Evolutionary conservation across 2,797 vertebrate genomes (phyloP).

Genomic region (Prunella strophiata): DNA sequence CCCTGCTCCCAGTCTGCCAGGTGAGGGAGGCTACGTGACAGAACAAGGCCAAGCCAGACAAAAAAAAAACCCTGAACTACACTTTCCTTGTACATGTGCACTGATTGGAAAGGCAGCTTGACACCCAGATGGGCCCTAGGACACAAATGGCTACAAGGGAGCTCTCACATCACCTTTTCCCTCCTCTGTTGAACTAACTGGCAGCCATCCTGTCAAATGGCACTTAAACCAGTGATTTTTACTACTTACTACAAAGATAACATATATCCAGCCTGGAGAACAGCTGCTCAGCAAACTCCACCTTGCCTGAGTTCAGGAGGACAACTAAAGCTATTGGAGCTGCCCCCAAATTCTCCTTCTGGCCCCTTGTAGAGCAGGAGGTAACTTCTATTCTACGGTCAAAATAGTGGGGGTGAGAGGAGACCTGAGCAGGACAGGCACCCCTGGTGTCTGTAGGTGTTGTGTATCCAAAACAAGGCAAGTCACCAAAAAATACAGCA

Average conservation of each 20-base stretch:
- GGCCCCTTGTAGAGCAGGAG: background rate
- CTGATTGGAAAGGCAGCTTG: background rate
- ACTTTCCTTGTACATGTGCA: background rate
- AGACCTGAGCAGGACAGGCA: background rate
- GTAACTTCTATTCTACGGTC: background rate
- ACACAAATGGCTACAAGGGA: constrained; percentile 7
- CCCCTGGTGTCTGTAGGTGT: fast-evolving
- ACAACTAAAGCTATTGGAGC: background rate
- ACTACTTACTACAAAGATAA: background rate
- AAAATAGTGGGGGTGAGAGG: background rate
- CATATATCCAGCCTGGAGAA: background rate
- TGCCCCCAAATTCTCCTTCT: background rate
- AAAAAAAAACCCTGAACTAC: background rate
- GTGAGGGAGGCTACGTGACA: background rate
- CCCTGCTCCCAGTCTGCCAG: background rate
- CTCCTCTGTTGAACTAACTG: background rate
- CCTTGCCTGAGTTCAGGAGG: background rate
- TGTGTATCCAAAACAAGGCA: background rate
- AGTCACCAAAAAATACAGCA: background rate
- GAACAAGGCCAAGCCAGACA: background rate
- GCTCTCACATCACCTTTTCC: background rate
- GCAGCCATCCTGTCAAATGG: background rate
- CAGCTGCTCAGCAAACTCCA: background rate
- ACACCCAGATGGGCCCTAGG: background rate
- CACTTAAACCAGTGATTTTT: constrained; percentile 3